A percentile compares a stretch with the other conserved stretches of the same genome.
phyloP scores from a whole-genome alignment of 2,113 vertebrate species.

The Lichenostomus cassidix region DNA sequence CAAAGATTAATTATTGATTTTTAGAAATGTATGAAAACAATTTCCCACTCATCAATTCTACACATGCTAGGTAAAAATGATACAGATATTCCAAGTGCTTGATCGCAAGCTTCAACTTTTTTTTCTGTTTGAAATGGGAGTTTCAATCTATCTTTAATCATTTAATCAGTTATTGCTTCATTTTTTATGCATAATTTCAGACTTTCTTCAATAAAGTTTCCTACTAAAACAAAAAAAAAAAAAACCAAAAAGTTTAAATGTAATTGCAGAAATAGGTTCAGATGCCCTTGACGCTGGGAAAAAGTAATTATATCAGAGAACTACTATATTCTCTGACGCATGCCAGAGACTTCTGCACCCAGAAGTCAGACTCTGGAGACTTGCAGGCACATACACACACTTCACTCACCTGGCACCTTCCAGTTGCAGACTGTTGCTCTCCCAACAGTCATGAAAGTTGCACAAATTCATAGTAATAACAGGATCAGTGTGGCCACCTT shows the following conservation, averaged over 20 bases:
- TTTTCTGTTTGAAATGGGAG: neutral
- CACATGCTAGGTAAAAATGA: slow-evolving; percentile 8
- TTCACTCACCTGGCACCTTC: neutral
- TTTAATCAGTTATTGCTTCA: neutral
- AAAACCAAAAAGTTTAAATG: neutral
- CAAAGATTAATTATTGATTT: slow-evolving; percentile 4
- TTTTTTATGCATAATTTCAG: neutral
- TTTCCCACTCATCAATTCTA: slow-evolving; percentile 1
- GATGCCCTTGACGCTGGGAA: neutral
- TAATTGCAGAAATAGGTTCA: neutral
- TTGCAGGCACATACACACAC: neutral
- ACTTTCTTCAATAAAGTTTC: neutral
- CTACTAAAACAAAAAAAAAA: neutral
- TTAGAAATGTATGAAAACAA: slow-evolving; percentile 24
- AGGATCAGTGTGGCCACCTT: neutral
- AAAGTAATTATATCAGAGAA: neutral
- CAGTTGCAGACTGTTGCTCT: neutral
- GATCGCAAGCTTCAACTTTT: neutral
- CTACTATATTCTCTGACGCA: neutral
- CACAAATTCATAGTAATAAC: neutral
- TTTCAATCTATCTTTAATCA: neutral
- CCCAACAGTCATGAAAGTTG: neutral
- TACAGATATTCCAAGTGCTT: neutral
- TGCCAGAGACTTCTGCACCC: neutral
- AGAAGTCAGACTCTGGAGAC: neutral